Evolutionary conservation across 2,113 vertebrate genomes (phyloP).

Genomic region (Saguinus midas): DNA sequence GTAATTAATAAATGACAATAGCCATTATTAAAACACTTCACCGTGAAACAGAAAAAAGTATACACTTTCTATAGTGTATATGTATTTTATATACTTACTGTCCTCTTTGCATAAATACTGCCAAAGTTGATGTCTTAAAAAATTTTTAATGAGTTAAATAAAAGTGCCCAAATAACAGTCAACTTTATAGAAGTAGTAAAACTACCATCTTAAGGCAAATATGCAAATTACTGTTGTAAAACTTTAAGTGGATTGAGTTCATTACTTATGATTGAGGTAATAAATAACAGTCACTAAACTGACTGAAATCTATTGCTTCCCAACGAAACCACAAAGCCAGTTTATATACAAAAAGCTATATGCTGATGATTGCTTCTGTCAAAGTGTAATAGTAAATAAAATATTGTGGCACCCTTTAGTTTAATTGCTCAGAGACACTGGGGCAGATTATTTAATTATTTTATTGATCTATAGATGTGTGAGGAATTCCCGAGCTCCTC

Average conservation of each 20-base stretch:
- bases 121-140: neutral
- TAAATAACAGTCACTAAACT: neutral
- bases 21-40: neutral
- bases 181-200: conserved; percentile 13
- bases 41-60: neutral
- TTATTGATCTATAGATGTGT: neutral
- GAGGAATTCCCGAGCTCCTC: neutral
- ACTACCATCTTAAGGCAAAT: neutral
- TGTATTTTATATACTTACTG: neutral
- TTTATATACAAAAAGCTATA: neutral
- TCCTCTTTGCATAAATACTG: neutral
- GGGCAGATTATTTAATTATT: neutral
- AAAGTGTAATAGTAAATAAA: neutral
- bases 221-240: neutral
- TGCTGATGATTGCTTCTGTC: neutral
- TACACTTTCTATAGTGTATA: neutral
- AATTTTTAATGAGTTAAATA: conserved; percentile 35
- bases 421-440: neutral
- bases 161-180: neutral
- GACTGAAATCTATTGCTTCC: neutral
- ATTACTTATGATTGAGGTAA: neutral
- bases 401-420: neutral
- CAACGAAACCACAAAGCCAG: neutral
- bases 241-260: conserved; percentile 11
- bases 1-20: conserved; percentile 9